phyloP scores from a whole-genome alignment of 2,797 vertebrate genomes.

The Limosa lapponica region DNA sequence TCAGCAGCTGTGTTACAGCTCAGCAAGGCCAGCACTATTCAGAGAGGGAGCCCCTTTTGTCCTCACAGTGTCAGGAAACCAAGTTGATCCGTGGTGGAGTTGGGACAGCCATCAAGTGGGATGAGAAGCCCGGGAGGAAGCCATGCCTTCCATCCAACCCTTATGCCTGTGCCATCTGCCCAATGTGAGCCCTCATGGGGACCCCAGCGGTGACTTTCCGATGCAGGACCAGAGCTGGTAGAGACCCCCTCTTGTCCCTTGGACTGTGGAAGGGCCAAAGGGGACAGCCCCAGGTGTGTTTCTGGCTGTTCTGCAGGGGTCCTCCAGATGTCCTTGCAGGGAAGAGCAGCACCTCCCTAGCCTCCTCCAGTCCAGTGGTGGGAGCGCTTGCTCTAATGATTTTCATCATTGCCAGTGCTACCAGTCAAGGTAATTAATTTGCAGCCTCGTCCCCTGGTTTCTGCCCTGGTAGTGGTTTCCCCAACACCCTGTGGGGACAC shows the following conservation, averaged over 20 bases:
- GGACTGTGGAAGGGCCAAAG: background rate
- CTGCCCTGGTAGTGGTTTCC: background rate
- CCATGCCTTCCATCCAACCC: background rate
- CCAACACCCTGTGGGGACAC: background rate
- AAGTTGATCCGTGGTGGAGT: accelerated
- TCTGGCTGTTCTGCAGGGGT: background rate
- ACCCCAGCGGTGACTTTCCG: background rate
- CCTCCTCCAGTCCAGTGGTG: background rate
- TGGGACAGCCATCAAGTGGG: accelerated
- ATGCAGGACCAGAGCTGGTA: background rate
- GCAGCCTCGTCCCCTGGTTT: background rate
- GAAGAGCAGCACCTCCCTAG: background rate
- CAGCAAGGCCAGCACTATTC: background rate
- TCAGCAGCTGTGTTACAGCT: background rate
- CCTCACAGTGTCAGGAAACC: background rate
- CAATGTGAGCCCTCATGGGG: accelerated
- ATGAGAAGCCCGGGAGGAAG: accelerated
- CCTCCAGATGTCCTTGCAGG: background rate
- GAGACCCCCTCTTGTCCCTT: background rate
- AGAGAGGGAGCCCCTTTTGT: background rate
- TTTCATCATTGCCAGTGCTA: accelerated
- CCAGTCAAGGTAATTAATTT: background rate
- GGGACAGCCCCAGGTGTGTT: accelerated
- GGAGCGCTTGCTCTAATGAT: accelerated
- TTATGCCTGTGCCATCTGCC: background rate